Percentiles rank a stretch among this genome's conserved stretches.
Evolutionary conservation across 2,797 vertebrate species (phyloP).

Genomic region (Pipistrellus nathusii): DNA sequence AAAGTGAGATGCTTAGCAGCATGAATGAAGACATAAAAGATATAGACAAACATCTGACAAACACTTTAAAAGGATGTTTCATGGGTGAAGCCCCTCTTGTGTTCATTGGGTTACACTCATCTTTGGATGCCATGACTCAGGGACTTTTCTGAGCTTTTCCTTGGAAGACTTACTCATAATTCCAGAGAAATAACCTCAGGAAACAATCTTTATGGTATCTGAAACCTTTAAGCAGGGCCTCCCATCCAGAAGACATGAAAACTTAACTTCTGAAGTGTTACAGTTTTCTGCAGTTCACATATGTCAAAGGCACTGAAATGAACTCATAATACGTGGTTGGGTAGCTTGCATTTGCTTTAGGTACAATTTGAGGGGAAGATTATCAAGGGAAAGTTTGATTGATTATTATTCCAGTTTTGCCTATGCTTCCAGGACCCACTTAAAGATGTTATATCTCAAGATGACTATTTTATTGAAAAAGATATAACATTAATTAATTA

Average conservation of each 20-base stretch:
- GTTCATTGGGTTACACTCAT: background rate
- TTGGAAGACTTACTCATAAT: background rate
- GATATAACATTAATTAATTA: constrained; percentile 83
- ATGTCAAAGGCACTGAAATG: background rate
- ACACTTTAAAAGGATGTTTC: background rate
- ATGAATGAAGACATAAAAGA: background rate
- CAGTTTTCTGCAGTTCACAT: background rate
- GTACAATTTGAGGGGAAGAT: background rate
- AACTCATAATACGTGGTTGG: background rate
- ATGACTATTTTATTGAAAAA: constrained; percentile 74
- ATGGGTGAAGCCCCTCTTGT: background rate
- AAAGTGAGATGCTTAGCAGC: background rate
- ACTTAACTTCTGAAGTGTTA: background rate
- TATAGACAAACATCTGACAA: constrained; percentile 17
- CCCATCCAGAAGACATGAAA: background rate
- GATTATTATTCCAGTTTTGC: constrained; percentile 65
- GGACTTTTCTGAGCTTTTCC: background rate
- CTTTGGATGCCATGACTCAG: background rate
- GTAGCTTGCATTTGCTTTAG: background rate
- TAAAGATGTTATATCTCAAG: constrained; percentile 68
- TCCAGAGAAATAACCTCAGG: constrained; percentile 5
- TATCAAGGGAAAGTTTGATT: background rate
- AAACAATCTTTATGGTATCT: background rate
- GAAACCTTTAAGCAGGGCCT: background rate
- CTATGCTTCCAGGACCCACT: constrained; percentile 66